Percentiles rank a stretch among this genome's conserved stretches.
phyloP scores from a whole-genome alignment of 2,888 invertebrate genomes.

The Macrosiphum euphorbiae region DNA sequence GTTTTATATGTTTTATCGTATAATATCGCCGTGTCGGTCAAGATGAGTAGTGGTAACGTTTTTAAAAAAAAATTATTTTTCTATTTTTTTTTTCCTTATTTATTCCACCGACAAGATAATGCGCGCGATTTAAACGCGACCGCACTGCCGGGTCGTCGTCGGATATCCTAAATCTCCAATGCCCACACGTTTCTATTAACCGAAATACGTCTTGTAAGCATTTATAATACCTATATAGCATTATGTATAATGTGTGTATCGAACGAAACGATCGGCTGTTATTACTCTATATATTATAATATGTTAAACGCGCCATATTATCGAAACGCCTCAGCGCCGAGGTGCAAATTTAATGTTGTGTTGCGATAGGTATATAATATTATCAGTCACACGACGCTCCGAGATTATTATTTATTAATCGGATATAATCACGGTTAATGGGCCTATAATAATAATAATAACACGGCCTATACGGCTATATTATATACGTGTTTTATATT shows the following conservation, averaged over 20 bases:
- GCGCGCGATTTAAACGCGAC: not conserved
- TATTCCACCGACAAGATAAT: not conserved
- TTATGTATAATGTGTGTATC: not conserved
- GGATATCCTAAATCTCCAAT: not conserved
- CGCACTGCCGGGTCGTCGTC: not conserved
- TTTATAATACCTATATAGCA: not conserved
- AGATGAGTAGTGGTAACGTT: not conserved
- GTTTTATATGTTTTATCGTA: not conserved
- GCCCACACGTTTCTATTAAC: conserved; percentile 36
- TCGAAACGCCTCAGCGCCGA: not conserved
- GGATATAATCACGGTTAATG: conserved; percentile 31
- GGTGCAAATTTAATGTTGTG: conserved; percentile 17
- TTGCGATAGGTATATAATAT: conserved; percentile 15
- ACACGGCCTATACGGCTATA: conserved; percentile 9
- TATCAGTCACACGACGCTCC: conserved; percentile 36
- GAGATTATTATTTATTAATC: conserved; percentile 40
- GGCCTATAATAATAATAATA: conserved; percentile 44
- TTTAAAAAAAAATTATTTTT: not conserved
- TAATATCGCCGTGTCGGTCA: not conserved
- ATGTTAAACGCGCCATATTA: not conserved
- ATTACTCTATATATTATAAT: not conserved
- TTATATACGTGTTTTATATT: not conserved
- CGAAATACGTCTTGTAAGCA: conserved; percentile 3
- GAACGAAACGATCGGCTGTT: conserved; percentile 13
- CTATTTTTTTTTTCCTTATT: not conserved